phyloP scores from a whole-genome alignment of 2,888 invertebrate genomes.

The Muschampia plurimacula region DNA sequence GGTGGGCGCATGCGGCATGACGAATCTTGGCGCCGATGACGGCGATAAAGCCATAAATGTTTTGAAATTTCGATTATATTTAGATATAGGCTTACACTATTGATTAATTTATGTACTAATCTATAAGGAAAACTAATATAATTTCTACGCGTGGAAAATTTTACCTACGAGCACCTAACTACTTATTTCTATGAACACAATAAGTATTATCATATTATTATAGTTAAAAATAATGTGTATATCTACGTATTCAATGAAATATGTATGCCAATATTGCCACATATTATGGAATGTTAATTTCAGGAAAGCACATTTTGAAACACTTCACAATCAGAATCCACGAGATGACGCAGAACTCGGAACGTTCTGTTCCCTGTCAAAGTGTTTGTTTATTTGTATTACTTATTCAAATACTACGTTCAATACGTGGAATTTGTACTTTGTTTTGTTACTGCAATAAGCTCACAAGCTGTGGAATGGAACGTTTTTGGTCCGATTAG shows the following conservation, averaged over 20 bases:
- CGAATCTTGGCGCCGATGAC: conserved; percentile 52
- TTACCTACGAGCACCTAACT: too few relatives aligned
- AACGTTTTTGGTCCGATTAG: conserved; percentile 36
- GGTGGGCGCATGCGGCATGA: conserved; percentile 53
- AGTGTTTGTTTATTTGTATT: neutral
- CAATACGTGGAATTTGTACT: conserved; percentile 32
- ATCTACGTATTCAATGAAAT: too few relatives aligned
- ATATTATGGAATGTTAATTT: neutral
- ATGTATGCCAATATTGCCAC: too few relatives aligned
- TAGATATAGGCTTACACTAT: neutral
- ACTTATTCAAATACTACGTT: conserved; percentile 3
- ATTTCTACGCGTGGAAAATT: too few relatives aligned
- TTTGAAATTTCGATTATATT: conserved; percentile 8
- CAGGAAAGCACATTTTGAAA: neutral
- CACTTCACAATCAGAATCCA: neutral
- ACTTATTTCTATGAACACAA: neutral
- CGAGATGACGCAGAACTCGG: neutral
- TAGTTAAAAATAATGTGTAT: too few relatives aligned
- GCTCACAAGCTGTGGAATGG: conserved; percentile 13
- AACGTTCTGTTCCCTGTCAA: neutral
- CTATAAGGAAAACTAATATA: neutral
- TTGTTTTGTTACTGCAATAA: conserved; percentile 32
- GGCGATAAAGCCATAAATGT: conserved; percentile 8
- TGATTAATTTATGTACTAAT: neutral
- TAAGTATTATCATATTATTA: too few relatives aligned